These are phyloP conservation scores for Caenorhabditis becei DNA, from an alignment of 2,888 invertebrate genomes.

Conservation along the genomic window DNA sequence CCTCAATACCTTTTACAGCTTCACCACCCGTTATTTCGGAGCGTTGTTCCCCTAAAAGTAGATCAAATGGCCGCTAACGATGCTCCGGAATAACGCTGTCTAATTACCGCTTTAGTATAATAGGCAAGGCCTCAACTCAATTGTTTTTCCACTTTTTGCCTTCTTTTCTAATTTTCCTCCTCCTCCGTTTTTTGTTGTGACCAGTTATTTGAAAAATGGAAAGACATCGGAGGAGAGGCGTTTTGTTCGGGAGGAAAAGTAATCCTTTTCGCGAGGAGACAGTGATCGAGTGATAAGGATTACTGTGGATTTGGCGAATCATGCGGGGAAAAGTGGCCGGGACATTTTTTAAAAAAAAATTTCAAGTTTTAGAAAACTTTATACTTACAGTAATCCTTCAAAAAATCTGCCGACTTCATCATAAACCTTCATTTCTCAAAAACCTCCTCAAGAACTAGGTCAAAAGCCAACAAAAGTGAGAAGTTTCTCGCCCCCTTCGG, in stretches of 20 bases:
- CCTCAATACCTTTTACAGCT: too few relatives aligned
- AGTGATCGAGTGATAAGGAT: constrained; percentile 40
- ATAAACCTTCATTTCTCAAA: too few relatives aligned
- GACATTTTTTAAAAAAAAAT: too few relatives aligned
- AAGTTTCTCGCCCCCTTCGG: constrained; percentile 12
- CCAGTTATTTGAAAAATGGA: constrained; percentile 3
- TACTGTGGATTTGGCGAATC: neutral
- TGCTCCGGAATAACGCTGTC: too few relatives aligned
- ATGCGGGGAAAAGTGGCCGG: neutral
- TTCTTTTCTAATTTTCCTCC: neutral
- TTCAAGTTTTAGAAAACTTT: too few relatives aligned
- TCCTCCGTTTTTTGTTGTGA: neutral
- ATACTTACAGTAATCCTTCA: too few relatives aligned
- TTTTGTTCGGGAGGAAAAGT: neutral
- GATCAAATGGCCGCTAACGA: too few relatives aligned
- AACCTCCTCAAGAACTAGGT: too few relatives aligned
- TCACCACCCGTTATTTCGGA: neutral
- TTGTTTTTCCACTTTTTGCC: neutral
- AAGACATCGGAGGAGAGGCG: neutral
- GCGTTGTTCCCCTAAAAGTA: neutral
- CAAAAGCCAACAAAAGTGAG: constrained; percentile 43
- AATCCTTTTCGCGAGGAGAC: constrained; percentile 9
- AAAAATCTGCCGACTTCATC: too few relatives aligned
- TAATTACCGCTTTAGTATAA: constrained; percentile 1
- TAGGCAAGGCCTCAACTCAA: neutral